Evolutionary conservation across 2,797 vertebrate genomes (phyloP), one percentile per base, ranked within the genome.

Genomic region (Sebastes steindachneri): DNA sequence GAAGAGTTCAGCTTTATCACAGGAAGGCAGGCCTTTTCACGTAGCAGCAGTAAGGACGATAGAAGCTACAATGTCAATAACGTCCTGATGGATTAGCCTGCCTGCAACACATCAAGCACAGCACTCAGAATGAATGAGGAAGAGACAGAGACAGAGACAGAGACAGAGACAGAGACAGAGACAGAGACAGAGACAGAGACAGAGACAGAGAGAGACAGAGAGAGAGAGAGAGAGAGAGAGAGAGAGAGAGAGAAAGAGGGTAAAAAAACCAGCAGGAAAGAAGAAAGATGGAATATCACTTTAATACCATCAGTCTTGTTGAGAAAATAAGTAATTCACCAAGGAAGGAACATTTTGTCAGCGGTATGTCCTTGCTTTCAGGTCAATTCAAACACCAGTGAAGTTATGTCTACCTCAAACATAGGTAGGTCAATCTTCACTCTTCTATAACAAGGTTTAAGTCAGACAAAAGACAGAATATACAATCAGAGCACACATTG

Each of bases 1-100:
- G 26, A 62, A 33, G 69, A 64, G 17, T 64, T 73, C 15, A 45
- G 63, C 62, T 70, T 90, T 89, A 91, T 92, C 89, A 83, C 57
- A 86, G 53, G 35, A 72, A 82, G 35, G 29, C 89, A 92, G 88
- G 41, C 77, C 23, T 66, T 60, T 31, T 58, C 53, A 33, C 7
- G 12, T 3, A 53, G 14, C 65, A 54, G 69, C 37, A 60, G 23
- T 1, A 19, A 69, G 33, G 9, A 72, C 5, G 28, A 82, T 19
- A 21, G 29, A 83, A 71, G 65, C 26, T 14, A n/a, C 64, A 58
- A 60, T 23, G 84, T 78, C 68, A 63, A 71, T 80, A 70, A 55
- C 3, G 2, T 80, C 60, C 57, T 74, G 68, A 72, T 78, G 60
- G 73, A 75, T 78, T 62, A 19, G 41, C 41, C 62, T 57, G 67